Evolutionary conservation across 2,888 invertebrate species (phyloP).

Genomic region (Conomelus anceps): DNA sequence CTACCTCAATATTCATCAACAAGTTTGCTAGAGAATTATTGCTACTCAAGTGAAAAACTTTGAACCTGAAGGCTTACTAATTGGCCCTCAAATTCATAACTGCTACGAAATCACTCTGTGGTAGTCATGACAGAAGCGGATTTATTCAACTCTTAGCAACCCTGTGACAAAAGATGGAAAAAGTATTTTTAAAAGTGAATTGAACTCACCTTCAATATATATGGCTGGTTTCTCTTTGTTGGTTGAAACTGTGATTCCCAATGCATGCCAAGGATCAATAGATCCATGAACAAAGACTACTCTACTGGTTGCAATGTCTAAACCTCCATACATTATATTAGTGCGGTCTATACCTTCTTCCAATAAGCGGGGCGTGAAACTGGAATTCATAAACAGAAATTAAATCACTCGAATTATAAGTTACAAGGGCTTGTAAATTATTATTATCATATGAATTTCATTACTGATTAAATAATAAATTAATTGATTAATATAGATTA

Average conservation of each 20-base stretch:
- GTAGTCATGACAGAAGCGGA: no score
- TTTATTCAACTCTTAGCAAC: no score
- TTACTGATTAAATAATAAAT: neutral
- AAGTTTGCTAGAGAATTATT: no score
- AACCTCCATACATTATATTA: conserved; percentile 72
- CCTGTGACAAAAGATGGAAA: no score
- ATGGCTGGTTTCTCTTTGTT: conserved; percentile 59
- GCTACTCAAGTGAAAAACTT: no score
- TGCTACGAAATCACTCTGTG: no score
- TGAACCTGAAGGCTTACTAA: no score
- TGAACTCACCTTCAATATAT: conserved; percentile 64
- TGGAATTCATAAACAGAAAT: conserved; percentile 35
- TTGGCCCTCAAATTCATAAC: no score
- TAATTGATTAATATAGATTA: no score
- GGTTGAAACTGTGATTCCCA: conserved; percentile 59
- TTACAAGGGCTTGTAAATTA: neutral
- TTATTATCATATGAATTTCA: neutral
- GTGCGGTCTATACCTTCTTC: conserved; percentile 58
- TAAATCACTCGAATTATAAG: neutral
- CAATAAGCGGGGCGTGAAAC: conserved; percentile 56
- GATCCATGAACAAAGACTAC: conserved; percentile 84
- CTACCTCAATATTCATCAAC: no score
- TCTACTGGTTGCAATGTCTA: conserved; percentile 59
- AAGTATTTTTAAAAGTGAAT: no score
- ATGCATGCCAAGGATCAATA: conserved; percentile 81